These are phyloP conservation scores for Torymus tubicola DNA, from an alignment of 2,888 invertebrate species.

Conservation along the genomic window DNA sequence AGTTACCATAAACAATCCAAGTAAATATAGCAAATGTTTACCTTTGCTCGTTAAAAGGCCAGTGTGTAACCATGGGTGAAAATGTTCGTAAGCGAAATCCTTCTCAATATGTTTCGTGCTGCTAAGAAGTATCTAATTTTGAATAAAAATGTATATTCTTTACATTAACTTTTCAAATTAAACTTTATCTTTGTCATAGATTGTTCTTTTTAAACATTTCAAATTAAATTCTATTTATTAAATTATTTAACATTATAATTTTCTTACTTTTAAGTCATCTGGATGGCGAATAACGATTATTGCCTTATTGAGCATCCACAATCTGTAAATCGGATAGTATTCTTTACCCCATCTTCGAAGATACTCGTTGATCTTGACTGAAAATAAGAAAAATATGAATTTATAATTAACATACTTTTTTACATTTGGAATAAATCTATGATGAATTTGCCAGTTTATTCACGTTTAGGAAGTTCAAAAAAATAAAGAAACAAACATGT, in stretches of 20 bases:
- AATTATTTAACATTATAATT: background rate
- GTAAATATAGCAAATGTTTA: no score
- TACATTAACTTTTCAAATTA: background rate
- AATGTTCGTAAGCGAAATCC: slow-evolving; percentile 5
- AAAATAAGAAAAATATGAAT: background rate
- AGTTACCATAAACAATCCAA: no score
- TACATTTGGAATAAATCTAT: no score
- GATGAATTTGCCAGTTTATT: no score
- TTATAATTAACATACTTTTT: background rate
- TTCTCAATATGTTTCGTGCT: slow-evolving; percentile 1
- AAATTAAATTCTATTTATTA: background rate
- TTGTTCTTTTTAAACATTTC: background rate
- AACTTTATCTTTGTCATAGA: no score
- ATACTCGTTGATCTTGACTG: background rate
- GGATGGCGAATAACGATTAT: slow-evolving; percentile 7
- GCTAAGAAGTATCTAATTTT: background rate
- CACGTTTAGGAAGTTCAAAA: no score
- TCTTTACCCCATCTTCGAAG: slow-evolving; percentile 2
- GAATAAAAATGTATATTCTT: background rate
- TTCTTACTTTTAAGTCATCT: slow-evolving; percentile 29
- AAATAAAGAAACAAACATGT: no score
- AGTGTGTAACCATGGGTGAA: background rate
- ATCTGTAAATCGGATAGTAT: slow-evolving; percentile 29
- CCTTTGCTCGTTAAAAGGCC: background rate
- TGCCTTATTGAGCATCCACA: slow-evolving; percentile 16